Evolutionary conservation across 2,888 invertebrate species (phyloP), one percentile per base, ranked within the genome.

Genomic region (Fissipunctia ypsillon): DNA sequence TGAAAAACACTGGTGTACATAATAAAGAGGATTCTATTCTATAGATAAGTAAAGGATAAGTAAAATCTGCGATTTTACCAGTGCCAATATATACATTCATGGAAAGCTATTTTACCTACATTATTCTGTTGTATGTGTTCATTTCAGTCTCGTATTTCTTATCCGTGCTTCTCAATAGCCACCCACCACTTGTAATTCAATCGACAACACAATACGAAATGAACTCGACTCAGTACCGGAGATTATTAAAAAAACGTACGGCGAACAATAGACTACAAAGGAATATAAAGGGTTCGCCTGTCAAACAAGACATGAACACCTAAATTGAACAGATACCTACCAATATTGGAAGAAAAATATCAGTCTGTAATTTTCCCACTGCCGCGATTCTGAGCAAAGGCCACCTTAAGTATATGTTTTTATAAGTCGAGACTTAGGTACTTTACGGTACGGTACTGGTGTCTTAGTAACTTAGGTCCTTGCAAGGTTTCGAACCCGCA

Each of bases 141-240:
- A 70, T 84, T 69, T 67, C 66, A 63, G 35, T 57, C 43, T 71
- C 68, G 45, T 73, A 54, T 68, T 60, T 68, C 67, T 67, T 65
- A 52, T 50, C 35, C 45, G 59, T 52, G 59, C 67, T 43, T 43
- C 75, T 77, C 75, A 78, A 85, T 81, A 80, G 72, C 80, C 79
- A 80, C 84, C 79, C 78, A 81, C 48, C n/a, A 38, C 84, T 88
- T 89, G 88, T 83, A 86, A 88, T 88, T 85, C 88, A 84, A 89
- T 87, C 77, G 76, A 64, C 83, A 80, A 80, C 81, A 86, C 87
- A 87, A 88, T 83, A 52, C 77, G 86, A 83, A 84, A 82, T 76
- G 74, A 81, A 85, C 69, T 72, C 74, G 79, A 84, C 73, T 60
- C 65, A 67, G 69, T 81, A 73, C 43, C 57, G 65, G 66, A 75